Base-by-base conservation (phyloP, 2,888 invertebrate species). In the Drosophila fungiperda region DNA sequence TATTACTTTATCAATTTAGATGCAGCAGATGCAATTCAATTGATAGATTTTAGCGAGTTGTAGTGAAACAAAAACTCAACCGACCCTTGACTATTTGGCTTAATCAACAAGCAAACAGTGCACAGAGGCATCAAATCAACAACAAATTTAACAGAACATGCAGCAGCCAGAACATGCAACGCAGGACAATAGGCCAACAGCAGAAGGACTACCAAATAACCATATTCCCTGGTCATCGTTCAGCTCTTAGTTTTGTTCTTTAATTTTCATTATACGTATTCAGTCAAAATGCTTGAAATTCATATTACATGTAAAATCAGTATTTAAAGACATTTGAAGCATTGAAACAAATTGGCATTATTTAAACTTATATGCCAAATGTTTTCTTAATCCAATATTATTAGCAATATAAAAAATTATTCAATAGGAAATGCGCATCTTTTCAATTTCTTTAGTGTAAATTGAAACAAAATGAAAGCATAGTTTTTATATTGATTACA, bases 1-100 rank as follows among this genome's bases (percentile, higher is more conserved):
- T 15, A 1, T 3, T 7, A 15, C 12, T 15, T 7, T 11, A 1
- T 45, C 42, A 12, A 5, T 7, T 12, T 23, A 0, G 15, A 45
- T 20, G 45, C 45, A 45, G 23, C 45, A 23, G 23, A 12, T 15
- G 7, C 45, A 45, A 70, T 66, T 61, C 60, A 69, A 88, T 80
- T 78, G 65, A 63, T 75, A 49, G 55, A 77, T 78, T 73, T 76
- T 73, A 73, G 65, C 68, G 72, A 69, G 59, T 29, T 63, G 26
- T 42, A 58, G 35, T n/a, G 12, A 15, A 23, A 15, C 45, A 45
- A 8, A 23, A 23, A 15, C 3, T 1, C 4, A 2, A 23, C 15
- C 15, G 45, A 45, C 45, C 23, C 15, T 23, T 15, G 45, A 8
- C 23, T 4, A 8, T 7, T 12, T 45, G 8, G 45, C 15, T 15